Conservation (phyloP, 2,888 invertebrate genomes). For the Adineta ricciae region DNA sequence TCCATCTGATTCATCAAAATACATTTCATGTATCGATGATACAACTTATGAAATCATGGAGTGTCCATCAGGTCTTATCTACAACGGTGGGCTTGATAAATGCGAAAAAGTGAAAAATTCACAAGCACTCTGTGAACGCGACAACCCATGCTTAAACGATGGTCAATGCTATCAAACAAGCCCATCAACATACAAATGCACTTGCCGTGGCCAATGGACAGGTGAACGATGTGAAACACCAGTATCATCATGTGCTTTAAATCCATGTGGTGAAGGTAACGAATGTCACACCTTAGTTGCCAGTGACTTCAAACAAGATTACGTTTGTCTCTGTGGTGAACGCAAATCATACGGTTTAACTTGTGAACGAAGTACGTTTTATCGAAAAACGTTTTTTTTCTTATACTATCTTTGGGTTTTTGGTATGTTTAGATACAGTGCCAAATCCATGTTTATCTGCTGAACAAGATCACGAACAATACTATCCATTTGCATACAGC, state of each 20-base stretch:
- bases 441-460: not conserved
- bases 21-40: slow-evolving; percentile 16
- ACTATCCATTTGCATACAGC: slow-evolving; percentile 10
- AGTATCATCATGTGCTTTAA: not conserved
- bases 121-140: not conserved
- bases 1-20: slow-evolving; percentile 3
- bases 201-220: not conserved
- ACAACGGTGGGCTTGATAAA: not conserved
- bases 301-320: not conserved
- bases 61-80: not conserved
- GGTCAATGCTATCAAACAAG: not conserved
- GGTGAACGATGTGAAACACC: slow-evolving; percentile 15
- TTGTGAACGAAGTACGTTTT: not conserved
- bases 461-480: not conserved
- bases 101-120: not conserved
- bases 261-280: not conserved
- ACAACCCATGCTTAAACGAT: not conserved
- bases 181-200: not conserved
- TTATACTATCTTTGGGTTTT: too few relatives aligned
- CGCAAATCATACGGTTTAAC: slow-evolving; percentile 7
- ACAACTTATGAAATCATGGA: not conserved
- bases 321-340: not conserved
- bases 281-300: not conserved
- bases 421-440: not conserved
- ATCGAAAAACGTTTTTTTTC: too few relatives aligned